Conservation (phyloP, 2,888 invertebrate species). For the Prosapia bicincta region DNA sequence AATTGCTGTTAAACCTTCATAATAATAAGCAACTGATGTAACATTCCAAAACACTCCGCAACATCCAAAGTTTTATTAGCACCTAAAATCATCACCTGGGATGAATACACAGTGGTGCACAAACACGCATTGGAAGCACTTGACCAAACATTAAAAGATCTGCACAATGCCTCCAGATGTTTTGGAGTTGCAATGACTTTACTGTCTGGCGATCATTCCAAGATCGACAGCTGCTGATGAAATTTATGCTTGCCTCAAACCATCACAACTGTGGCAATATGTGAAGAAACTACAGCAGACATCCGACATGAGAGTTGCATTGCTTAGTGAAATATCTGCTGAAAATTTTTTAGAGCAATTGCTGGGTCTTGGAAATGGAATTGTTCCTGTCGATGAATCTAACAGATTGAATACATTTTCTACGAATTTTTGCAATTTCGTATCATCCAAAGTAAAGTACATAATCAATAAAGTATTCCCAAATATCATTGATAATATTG, state of each 20-base stretch:
- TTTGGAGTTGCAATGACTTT: constrained; percentile 36
- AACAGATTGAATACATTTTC: constrained; percentile 43
- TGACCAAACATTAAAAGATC: constrained; percentile 39
- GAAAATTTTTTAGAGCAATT: constrained; percentile 43
- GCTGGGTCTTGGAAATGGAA: constrained; percentile 44
- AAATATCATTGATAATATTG: constrained; percentile 19
- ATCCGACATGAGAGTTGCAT: constrained; percentile 24
- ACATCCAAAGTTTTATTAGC: no score
- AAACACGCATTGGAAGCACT: constrained; percentile 40
- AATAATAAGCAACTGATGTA: no score
- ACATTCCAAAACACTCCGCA: no score
- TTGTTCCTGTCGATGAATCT: constrained; percentile 41
- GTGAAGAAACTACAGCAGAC: constrained; percentile 16
- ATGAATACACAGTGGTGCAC: constrained; percentile 31
- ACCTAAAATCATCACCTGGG: no score
- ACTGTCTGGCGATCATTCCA: constrained; percentile 35
- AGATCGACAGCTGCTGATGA: constrained; percentile 31
- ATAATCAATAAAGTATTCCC: constrained; percentile 17
- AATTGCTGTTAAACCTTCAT: constrained; percentile 41
- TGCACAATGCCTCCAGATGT: constrained; percentile 34
- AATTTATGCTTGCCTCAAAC: constrained; percentile 32
- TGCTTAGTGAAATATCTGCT: constrained; percentile 35
- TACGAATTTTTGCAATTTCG: constrained; percentile 42
- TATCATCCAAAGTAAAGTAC: constrained; percentile 34
- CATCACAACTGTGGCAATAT: constrained; percentile 27